Evolutionary conservation across 1,140 invertebrate species (phyloP).

Genomic region (Ceratina japonica): DNA sequence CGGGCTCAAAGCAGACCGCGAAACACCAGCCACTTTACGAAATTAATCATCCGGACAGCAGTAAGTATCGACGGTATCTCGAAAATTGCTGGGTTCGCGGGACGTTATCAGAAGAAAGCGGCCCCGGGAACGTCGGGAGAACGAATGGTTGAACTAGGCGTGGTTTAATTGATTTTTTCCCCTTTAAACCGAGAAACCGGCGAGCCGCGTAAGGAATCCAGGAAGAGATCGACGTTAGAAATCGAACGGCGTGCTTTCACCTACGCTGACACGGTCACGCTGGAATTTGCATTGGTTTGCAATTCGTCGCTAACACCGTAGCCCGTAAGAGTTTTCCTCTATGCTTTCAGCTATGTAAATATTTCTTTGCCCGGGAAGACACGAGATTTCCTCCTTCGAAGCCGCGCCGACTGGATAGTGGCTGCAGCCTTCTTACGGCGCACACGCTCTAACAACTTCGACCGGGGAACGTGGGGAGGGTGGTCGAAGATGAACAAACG

Average conservation of each 20-base stretch:
- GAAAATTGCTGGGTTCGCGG: not conserved
- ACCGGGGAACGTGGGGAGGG: slow-evolving; percentile 3
- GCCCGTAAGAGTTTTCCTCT: slow-evolving; percentile 46
- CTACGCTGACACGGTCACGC: not conserved
- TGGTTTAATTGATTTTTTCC: slow-evolving; percentile 38
- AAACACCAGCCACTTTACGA: slow-evolving; percentile 9
- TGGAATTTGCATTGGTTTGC: slow-evolving; percentile 54
- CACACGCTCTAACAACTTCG: slow-evolving; percentile 32
- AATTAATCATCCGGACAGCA: slow-evolving; percentile 25
- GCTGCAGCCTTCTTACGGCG: not conserved
- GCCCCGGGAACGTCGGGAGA: not conserved
- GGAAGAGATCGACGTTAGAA: not conserved
- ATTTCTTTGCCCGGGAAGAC: slow-evolving; percentile 43
- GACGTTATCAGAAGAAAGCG: not conserved
- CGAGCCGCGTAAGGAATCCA: not conserved
- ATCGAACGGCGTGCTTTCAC: slow-evolving; percentile 17
- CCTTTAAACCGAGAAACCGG: not conserved
- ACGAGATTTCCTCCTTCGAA: slow-evolving; percentile 38
- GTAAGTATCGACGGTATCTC: slow-evolving; percentile 8
- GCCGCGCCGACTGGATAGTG: slow-evolving; percentile 26
- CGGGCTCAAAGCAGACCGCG: not conserved
- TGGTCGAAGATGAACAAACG: slow-evolving; percentile 35
- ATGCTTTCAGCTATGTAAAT: slow-evolving; percentile 54
- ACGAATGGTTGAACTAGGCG: not conserved
- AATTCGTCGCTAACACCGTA: slow-evolving; percentile 33